These are phyloP conservation scores for Spialia ferax DNA, from an alignment of 2,888 invertebrate genomes.

Conservation along the genomic window DNA sequence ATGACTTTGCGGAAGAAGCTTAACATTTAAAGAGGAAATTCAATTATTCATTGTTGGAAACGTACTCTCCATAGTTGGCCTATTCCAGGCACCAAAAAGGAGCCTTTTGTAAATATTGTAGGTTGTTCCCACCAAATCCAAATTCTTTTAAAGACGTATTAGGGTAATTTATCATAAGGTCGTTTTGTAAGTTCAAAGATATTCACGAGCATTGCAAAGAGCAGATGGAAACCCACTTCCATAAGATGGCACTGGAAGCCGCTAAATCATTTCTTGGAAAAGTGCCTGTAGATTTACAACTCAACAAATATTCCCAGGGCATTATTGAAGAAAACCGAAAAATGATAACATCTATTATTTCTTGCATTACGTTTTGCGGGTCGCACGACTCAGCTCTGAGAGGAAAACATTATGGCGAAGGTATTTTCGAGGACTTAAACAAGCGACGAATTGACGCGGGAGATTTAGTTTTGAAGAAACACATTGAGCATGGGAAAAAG, in stretches of 20 bases:
- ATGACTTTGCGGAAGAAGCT: no score
- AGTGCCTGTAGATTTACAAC: slow-evolving; percentile 37
- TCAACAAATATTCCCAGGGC: slow-evolving; percentile 17
- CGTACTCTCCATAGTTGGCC: slow-evolving; percentile 33
- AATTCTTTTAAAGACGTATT: no score
- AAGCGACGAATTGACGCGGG: not conserved
- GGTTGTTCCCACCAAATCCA: no score
- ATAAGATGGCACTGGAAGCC: slow-evolving; percentile 31
- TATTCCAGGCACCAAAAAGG: slow-evolving; percentile 35
- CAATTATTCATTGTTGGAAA: not conserved
- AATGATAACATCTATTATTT: no score
- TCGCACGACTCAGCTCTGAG: no score
- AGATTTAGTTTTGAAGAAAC: slow-evolving; percentile 3
- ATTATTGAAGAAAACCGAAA: slow-evolving; percentile 8
- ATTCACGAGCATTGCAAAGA: slow-evolving; percentile 46
- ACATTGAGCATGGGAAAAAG: slow-evolving; percentile 1
- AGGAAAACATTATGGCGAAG: no score
- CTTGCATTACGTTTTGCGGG: not conserved
- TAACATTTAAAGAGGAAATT: no score
- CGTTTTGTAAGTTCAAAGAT: slow-evolving; percentile 48
- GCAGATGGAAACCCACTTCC: slow-evolving; percentile 42
- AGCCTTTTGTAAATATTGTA: slow-evolving; percentile 25
- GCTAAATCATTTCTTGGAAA: slow-evolving; percentile 40
- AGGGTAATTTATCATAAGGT: slow-evolving; percentile 44
- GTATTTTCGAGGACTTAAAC: no score